Conservation (phyloP, 2,888 invertebrate genomes). For the Bursaphelenchus okinawaensis region DNA sequence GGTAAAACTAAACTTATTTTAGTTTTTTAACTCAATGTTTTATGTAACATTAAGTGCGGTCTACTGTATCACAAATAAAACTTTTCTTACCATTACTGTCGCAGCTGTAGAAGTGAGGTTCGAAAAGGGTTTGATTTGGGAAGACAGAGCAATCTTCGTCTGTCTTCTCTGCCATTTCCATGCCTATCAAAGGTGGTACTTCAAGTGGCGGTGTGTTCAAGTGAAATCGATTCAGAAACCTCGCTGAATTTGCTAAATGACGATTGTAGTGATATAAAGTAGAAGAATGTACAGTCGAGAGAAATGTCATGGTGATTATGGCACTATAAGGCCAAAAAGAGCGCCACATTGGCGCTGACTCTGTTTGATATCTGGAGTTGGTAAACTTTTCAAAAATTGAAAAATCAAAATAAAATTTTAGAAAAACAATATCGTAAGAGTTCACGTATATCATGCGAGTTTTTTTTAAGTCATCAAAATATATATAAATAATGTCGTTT, state of each 20-base stretch:
- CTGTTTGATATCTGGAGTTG: no score
- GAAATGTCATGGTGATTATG: not conserved
- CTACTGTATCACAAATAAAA: no score
- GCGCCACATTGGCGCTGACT: not conserved
- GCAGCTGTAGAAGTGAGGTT: constrained; percentile 23
- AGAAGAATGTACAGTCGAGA: not conserved
- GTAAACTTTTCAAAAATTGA: no score
- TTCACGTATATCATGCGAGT: no score
- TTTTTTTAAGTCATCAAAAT: no score
- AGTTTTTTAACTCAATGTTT: no score
- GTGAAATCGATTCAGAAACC: not conserved
- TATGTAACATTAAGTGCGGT: no score
- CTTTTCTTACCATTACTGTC: not conserved
- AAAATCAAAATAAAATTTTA: no score
- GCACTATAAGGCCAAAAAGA: not conserved
- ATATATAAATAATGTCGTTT: no score
- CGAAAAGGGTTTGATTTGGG: constrained; percentile 27
- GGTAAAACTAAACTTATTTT: no score
- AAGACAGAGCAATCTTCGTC: constrained; percentile 29
- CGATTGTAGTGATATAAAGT: not conserved
- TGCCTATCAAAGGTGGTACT: not conserved
- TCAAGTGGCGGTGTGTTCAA: not conserved
- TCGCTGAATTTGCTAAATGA: not conserved
- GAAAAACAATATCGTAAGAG: no score
- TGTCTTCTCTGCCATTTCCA: not conserved